Percentiles rank a stretch among this genome's conserved stretches.
phyloP scores from a whole-genome alignment of 2,797 vertebrate species.

The Megalops cyprinoides region DNA sequence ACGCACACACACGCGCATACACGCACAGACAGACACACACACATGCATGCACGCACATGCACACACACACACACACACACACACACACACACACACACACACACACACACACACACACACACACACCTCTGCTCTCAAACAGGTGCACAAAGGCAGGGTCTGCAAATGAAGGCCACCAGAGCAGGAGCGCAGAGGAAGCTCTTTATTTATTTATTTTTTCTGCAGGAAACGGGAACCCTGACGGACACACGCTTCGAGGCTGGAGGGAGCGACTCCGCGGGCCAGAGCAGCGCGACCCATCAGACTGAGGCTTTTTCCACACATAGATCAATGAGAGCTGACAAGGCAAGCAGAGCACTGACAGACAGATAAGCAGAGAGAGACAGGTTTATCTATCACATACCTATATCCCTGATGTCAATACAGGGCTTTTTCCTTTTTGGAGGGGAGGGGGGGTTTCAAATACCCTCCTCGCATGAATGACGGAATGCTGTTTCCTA shows the following conservation, averaged over 20 bases:
- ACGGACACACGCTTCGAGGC: too few species aligned
- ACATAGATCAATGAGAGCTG: not conserved
- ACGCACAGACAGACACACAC: too few species aligned
- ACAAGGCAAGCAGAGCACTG: not conserved
- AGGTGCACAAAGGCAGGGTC: not conserved
- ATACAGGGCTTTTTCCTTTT: not conserved
- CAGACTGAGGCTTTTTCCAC: not conserved
- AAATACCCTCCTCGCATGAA: not conserved
- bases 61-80: too few species aligned
- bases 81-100: not conserved
- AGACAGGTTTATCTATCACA: not conserved
- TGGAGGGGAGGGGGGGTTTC: too few species aligned
- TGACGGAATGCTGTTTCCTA: too few species aligned
- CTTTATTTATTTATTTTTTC: too few species aligned
- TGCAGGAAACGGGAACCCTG: too few species aligned
- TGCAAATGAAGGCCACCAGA: too few species aligned
- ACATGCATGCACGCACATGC: too few species aligned
- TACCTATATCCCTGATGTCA: not conserved
- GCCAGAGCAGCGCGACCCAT: not conserved
- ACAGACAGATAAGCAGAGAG: not conserved
- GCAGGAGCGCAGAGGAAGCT: too few species aligned
- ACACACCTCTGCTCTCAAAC: conserved; percentile 8
- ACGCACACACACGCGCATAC: too few species aligned
- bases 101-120: not conserved
- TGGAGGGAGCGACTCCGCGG: not conserved